Evolutionary conservation across 2,113 vertebrate species (phyloP).

Genomic region (Hucho hucho): DNA sequence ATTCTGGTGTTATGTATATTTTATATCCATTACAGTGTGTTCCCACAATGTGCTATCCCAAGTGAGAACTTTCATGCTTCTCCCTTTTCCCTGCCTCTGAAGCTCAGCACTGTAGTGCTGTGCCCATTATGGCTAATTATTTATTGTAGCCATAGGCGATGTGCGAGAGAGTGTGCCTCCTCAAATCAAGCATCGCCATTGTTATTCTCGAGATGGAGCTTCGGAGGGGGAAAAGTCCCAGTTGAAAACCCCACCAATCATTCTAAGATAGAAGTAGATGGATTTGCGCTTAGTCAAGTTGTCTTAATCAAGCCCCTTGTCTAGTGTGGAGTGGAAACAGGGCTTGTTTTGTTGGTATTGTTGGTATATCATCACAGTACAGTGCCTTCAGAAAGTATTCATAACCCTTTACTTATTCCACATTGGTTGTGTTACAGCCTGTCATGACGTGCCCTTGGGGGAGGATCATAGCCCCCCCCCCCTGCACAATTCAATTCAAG

Average conservation of each 20-base stretch:
- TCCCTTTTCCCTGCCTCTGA: slow-evolving; percentile 40
- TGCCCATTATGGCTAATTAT: slow-evolving; percentile 71
- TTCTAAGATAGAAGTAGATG: neutral
- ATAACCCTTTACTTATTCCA: no score
- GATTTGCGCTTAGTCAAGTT: neutral
- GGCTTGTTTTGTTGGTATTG: no score
- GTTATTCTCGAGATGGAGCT: slow-evolving; percentile 45
- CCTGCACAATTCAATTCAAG: no score
- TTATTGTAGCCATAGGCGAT: slow-evolving; percentile 60
- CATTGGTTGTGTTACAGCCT: no score
- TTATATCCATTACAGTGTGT: slow-evolving; percentile 41
- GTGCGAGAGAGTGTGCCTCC: slow-evolving; percentile 33
- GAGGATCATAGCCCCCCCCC: no score
- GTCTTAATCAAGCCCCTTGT: no score
- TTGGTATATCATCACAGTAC: neutral
- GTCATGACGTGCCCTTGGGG: no score
- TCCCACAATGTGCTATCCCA: slow-evolving; percentile 28
- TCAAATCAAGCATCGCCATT: slow-evolving; percentile 61
- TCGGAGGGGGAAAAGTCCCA: neutral
- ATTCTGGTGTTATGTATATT: slow-evolving; percentile 48
- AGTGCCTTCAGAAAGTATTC: neutral
- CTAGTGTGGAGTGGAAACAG: no score
- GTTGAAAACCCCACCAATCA: no score
- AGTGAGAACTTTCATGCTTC: slow-evolving; percentile 46
- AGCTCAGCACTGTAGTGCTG: slow-evolving; percentile 47